Percentiles rank a stretch among this genome's conserved stretches.
These are phyloP conservation scores for Megaceryle torquata DNA, from an alignment of 2,113 vertebrate species.

Conservation along the genomic window DNA sequence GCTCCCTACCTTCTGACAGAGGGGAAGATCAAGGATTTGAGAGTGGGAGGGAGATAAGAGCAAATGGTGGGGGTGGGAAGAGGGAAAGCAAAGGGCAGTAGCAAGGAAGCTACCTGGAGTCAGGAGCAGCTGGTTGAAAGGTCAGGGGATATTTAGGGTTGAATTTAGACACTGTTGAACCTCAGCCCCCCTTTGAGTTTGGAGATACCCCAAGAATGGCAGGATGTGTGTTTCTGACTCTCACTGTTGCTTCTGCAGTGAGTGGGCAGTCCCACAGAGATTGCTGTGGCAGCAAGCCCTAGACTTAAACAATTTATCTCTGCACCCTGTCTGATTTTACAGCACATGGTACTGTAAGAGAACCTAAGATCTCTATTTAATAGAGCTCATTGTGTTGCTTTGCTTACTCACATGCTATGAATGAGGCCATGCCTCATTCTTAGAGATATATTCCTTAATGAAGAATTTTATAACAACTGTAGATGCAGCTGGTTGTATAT, in stretches of 20 bases:
- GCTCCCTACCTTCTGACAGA: background rate
- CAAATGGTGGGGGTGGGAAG: background rate
- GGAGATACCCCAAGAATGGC: background rate
- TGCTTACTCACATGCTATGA: background rate
- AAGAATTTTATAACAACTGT: background rate
- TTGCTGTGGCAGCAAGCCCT: background rate
- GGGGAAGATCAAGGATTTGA: background rate
- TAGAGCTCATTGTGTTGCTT: background rate
- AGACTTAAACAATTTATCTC: background rate
- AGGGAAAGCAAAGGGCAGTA: background rate
- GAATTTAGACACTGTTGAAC: background rate
- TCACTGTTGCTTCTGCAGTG: background rate
- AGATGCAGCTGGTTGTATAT: background rate
- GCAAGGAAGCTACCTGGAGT: background rate
- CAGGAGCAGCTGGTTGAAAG: background rate
- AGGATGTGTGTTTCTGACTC: background rate
- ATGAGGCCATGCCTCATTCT: background rate
- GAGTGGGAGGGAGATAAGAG: background rate
- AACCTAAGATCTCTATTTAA: background rate
- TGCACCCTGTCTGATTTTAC: background rate
- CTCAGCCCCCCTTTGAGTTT: background rate
- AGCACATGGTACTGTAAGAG: background rate
- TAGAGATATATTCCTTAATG: background rate
- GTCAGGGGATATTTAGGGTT: background rate
- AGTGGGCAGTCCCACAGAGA: background rate